Base-by-base conservation (phyloP, 2,797 vertebrate species). In the Alectoris magna region DNA sequence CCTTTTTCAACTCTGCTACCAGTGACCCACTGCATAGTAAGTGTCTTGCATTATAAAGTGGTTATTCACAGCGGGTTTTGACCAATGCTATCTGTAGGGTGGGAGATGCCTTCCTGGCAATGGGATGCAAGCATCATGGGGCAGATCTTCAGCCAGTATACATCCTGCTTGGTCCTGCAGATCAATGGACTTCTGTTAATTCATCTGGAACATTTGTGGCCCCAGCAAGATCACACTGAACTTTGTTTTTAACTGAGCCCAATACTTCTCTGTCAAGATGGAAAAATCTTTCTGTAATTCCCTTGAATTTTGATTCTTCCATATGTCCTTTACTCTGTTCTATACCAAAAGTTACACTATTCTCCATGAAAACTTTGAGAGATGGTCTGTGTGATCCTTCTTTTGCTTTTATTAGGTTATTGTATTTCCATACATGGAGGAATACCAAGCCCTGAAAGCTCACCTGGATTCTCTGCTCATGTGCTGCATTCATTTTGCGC, bases 71-170 rank as follows among this genome's bases (percentile, higher is more conserved):
- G 72, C 56, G 29, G 39, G 64, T 62, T 87, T 90, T 87, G 93
- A 34, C 88, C 94, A 90, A 12, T 17, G 62, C 58, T 90, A 49
- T 88, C 86, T 80, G 86, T 38, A 93, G 94, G 38, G 44, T 91
- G 80, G 90, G 91, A 96, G 95, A 94, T 91, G 90, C 80, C 91
- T 91, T 95, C 88, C 91, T 87, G 78, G 90, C 86, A 93, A 9
- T 51, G 78, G 48, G 90, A 91, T 82, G 66, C 0, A 6, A 87
- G 55, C 14, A 4, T 68, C 1, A 1, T 70, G 71, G 86, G 71
- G 80, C 90, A 93, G 58, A 91, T 84, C 84, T 70, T 93, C 86
- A 88, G 84, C 64, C 1, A n/a, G 93, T 58, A 76, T 51, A 36
- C 78, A 39, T 82, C 88, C 72, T 80, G 48, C 85, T 79, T 0